phyloP scores from a whole-genome alignment of 2,888 invertebrate species.

The Amphipoea oculea region DNA sequence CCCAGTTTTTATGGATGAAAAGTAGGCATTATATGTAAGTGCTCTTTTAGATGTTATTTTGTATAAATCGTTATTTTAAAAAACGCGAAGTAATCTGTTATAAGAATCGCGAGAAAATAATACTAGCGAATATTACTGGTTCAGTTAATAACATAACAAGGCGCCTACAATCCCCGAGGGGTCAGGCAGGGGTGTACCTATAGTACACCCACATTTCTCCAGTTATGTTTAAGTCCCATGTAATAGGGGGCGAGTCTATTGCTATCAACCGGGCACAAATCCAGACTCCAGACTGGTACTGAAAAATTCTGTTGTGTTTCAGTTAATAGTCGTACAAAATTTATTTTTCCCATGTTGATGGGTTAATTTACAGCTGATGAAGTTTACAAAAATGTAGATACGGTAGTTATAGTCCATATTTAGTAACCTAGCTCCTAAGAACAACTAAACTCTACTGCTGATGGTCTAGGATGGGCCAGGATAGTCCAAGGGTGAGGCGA shows the following conservation, averaged over 20 bases:
- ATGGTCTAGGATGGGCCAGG: constrained; percentile 81
- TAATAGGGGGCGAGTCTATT: not conserved
- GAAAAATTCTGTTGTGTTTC: not conserved
- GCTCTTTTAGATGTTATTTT: not conserved
- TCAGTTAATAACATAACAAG: not conserved
- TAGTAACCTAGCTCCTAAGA: constrained; percentile 51
- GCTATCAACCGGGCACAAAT: not conserved
- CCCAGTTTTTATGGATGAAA: too few relatives aligned
- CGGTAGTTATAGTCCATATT: constrained; percentile 34
- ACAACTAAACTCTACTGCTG: constrained; percentile 81
- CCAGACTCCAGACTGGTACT: not conserved
- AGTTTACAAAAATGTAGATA: constrained; percentile 38
- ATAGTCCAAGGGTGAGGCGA: constrained; percentile 85
- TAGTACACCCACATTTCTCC: too few relatives aligned
- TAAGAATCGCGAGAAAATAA: not conserved
- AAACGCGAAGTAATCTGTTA: not conserved
- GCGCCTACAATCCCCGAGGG: not conserved
- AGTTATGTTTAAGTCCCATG: not conserved
- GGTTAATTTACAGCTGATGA: constrained; percentile 20
- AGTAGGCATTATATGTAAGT: not conserved
- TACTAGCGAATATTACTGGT: not conserved
- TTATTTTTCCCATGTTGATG: constrained; percentile 23
- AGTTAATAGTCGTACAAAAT: constrained; percentile 41
- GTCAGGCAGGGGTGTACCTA: not conserved
- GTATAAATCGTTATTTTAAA: not conserved